These are phyloP conservation scores for Melanocharis versteri DNA, from an alignment of 2,113 vertebrate genomes.

Conservation along the genomic window DNA sequence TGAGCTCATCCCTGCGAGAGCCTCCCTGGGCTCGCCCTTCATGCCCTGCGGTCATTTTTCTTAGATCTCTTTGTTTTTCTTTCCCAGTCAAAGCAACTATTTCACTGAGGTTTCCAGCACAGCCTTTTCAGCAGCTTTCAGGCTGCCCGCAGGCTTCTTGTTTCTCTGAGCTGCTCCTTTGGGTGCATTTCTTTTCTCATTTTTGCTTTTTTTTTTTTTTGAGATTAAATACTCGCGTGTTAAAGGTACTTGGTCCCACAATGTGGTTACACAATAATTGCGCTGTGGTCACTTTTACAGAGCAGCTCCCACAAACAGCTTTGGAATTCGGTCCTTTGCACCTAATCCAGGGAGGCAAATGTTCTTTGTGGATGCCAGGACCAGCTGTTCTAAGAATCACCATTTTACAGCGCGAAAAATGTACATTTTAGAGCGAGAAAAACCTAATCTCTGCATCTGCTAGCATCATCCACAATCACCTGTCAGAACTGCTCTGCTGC, in stretches of 20 bases:
- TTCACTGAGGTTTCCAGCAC: not conserved
- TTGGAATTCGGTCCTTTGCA: not conserved
- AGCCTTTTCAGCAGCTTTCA: not conserved
- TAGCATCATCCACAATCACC: too few species aligned
- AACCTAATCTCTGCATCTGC: not conserved
- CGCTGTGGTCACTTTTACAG: not conserved
- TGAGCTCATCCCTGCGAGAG: not conserved
- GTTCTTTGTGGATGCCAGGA: not conserved
- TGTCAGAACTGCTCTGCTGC: not conserved
- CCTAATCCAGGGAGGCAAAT: not conserved
- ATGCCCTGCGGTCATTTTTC: not conserved
- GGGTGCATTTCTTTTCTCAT: not conserved
- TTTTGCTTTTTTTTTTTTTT: not conserved
- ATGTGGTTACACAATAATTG: not conserved
- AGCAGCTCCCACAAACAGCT: not conserved
- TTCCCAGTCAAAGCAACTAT: not conserved
- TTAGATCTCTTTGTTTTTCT: conserved; percentile 25
- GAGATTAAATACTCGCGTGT: not conserved
- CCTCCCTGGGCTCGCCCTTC: not conserved
- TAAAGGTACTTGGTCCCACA: not conserved
- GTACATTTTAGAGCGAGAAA: not conserved
- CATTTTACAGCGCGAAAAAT: not conserved
- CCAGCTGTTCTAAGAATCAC: not conserved
- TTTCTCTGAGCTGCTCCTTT: not conserved
- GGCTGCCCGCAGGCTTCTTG: not conserved